Conservation (phyloP, 1,140 invertebrate genomes). For the Drosophila azteca region DNA sequence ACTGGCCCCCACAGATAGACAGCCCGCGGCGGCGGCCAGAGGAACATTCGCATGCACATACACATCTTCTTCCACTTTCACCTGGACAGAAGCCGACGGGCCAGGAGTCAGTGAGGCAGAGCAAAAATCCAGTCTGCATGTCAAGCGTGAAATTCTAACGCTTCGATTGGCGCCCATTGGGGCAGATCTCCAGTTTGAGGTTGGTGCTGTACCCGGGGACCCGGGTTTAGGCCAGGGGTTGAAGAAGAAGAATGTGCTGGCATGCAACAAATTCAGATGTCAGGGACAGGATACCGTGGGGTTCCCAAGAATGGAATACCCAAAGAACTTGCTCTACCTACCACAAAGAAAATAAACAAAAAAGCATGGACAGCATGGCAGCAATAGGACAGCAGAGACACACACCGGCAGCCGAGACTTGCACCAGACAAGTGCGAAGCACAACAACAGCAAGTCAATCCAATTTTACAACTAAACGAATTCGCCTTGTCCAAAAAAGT, state of each 20-base stretch:
- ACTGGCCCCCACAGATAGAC: constrained; percentile 40
- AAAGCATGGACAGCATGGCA: too few relatives aligned
- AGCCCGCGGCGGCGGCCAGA: constrained; percentile 23
- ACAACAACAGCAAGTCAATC: too few relatives aligned
- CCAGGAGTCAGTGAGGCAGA: background rate
- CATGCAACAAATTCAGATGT: background rate
- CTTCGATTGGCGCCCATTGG: constrained; percentile 36
- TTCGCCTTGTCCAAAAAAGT: too few relatives aligned
- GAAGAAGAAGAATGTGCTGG: background rate
- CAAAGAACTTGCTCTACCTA: too few relatives aligned
- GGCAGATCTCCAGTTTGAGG: background rate
- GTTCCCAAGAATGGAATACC: too few relatives aligned
- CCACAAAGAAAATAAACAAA: too few relatives aligned
- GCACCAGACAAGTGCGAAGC: too few relatives aligned
- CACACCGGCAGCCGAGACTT: too few relatives aligned
- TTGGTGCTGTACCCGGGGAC: background rate
- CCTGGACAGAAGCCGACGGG: background rate
- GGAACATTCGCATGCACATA: constrained; percentile 3
- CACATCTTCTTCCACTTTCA: background rate
- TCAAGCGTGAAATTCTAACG: constrained; percentile 62
- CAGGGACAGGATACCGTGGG: background rate
- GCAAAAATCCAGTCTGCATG: constrained; percentile 4
- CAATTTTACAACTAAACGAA: too few relatives aligned
- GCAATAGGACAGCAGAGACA: too few relatives aligned
- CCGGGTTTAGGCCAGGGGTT: background rate